Evolutionary conservation across 2,797 vertebrate species (phyloP).

Genomic region (Masticophis lateralis): DNA sequence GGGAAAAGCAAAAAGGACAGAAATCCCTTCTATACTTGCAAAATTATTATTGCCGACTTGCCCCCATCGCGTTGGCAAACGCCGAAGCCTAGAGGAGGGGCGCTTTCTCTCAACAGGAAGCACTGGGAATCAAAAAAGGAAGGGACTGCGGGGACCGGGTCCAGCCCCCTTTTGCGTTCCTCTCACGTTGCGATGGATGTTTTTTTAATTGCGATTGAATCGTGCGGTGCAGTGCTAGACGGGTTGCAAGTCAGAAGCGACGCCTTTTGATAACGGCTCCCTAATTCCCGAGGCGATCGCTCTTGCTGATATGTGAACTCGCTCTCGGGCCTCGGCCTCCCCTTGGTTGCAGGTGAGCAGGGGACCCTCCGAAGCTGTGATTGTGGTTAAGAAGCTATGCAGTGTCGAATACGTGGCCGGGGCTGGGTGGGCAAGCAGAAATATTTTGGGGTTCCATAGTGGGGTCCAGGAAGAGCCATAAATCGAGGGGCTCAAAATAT

Average conservation of each 20-base stretch:
- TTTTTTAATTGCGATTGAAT: not conserved
- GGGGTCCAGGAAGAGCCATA: not conserved
- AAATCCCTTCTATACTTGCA: not conserved
- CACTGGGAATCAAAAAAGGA: conserved; percentile 25
- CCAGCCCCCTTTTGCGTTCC: conserved; percentile 4
- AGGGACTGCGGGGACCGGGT: not conserved
- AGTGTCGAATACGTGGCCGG: not conserved
- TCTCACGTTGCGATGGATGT: conserved; percentile 32
- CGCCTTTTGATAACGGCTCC: not conserved
- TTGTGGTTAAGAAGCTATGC: not conserved
- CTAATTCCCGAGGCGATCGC: not conserved
- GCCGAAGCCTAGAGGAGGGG: conserved; percentile 22
- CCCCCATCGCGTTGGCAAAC: not conserved
- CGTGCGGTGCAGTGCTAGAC: not conserved
- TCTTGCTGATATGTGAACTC: not conserved
- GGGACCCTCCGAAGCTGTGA: not conserved
- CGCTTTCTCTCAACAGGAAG: conserved; percentile 51
- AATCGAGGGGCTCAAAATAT: not conserved
- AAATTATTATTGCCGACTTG: not conserved
- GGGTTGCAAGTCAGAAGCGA: not conserved
- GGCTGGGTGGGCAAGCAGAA: not conserved
- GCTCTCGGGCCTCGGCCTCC: not conserved
- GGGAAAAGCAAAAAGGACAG: not conserved
- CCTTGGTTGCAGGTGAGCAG: conserved; percentile 45
- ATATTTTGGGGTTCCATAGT: not conserved